Evolutionary conservation across 2,113 vertebrate genomes (phyloP).

Genomic region (Struthidea cinerea): DNA sequence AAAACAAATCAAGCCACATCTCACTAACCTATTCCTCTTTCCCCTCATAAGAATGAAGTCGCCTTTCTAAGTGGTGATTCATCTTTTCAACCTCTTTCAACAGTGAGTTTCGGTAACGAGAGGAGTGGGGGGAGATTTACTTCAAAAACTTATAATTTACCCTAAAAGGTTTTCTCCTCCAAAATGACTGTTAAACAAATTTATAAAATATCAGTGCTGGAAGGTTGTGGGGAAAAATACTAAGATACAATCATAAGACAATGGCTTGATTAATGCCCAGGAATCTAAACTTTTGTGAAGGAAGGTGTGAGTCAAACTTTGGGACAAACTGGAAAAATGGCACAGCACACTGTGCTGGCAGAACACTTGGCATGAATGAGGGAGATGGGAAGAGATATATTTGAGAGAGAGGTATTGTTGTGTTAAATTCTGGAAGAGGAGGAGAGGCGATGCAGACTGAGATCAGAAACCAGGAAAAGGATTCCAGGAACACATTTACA

Average conservation of each 20-base stretch:
- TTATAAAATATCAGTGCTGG: background rate
- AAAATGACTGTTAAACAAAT: background rate
- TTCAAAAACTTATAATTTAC: background rate
- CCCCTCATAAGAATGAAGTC: background rate
- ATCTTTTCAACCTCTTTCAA: background rate
- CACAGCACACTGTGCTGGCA: background rate
- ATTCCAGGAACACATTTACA: slow-evolving; percentile 16
- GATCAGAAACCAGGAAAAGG: slow-evolving; percentile 1
- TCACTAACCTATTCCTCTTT: background rate
- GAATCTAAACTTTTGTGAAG: background rate
- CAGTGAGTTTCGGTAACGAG: background rate
- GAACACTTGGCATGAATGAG: background rate
- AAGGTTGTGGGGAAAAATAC: background rate
- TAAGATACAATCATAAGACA: background rate
- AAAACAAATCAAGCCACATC: background rate
- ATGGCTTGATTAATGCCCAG: background rate
- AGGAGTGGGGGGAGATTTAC: background rate
- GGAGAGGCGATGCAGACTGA: background rate
- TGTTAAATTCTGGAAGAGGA: background rate
- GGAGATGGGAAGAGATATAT: background rate
- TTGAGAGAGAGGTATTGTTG: background rate
- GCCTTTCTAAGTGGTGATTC: background rate
- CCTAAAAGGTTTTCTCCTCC: background rate
- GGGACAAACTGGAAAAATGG: slow-evolving; percentile 18
- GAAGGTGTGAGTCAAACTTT: slow-evolving; percentile 7